Evolutionary conservation across 2,113 vertebrate species (phyloP).

Genomic region (Xenopus borealis): DNA sequence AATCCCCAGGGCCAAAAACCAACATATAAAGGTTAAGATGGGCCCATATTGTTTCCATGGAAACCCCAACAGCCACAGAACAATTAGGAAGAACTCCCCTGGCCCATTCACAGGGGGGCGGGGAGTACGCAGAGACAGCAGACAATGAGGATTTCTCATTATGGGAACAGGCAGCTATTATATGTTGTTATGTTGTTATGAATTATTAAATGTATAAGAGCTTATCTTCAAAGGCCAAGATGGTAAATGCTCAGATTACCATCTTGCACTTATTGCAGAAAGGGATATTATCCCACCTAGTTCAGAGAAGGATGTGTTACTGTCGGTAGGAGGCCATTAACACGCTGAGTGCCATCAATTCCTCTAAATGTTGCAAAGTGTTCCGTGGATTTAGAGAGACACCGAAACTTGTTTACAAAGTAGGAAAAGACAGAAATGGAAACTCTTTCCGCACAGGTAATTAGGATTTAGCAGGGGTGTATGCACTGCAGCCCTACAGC

Average conservation of each 20-base stretch:
- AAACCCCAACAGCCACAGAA: background rate
- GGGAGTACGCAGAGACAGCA: background rate
- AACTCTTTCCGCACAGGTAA: too few relatives aligned
- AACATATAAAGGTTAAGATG: background rate
- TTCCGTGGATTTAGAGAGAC: too few relatives aligned
- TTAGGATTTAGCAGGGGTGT: too few relatives aligned
- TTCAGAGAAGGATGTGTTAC: background rate
- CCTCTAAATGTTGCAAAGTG: too few relatives aligned
- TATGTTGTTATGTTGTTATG: constrained; percentile 1
- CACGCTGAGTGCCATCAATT: background rate
- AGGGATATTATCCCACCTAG: background rate
- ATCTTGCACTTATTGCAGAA: constrained; percentile 2
- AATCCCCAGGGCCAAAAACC: background rate
- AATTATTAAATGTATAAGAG: constrained; percentile 11
- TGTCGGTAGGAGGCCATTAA: background rate
- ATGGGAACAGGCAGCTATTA: background rate
- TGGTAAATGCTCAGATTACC: constrained; percentile 2
- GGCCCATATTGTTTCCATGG: background rate
- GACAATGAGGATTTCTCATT: constrained; percentile 1
- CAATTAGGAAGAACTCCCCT: background rate
- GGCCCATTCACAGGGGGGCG: background rate
- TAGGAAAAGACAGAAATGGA: too few relatives aligned
- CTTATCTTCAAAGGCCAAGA: background rate
- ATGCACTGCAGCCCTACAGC: too few relatives aligned
- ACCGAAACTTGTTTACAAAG: too few relatives aligned